Evolutionary conservation across 2,888 invertebrate species (phyloP).

Genomic region (Leptinotarsa rubiginosa): DNA sequence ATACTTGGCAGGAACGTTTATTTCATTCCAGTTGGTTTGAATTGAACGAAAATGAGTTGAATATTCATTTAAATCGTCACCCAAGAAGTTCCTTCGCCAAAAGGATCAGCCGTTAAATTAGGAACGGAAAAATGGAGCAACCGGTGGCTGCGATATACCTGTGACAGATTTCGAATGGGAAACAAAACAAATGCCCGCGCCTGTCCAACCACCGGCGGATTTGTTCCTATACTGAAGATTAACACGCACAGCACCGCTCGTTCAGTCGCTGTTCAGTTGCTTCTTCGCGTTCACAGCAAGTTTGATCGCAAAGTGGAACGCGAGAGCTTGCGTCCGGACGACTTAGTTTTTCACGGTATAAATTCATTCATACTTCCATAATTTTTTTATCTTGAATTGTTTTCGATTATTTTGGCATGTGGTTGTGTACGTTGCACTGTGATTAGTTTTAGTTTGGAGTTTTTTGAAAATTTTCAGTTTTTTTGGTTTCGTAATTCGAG

Average conservation of each 20-base stretch:
- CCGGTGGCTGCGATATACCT: slow-evolving; percentile 30
- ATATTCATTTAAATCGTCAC: not conserved
- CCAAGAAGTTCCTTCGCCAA: not conserved
- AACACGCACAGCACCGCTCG: slow-evolving; percentile 26
- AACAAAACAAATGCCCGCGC: slow-evolving; percentile 29
- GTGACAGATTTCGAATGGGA: slow-evolving; percentile 31
- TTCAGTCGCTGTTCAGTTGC: slow-evolving; percentile 34
- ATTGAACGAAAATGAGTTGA: not conserved
- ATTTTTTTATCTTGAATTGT: slow-evolving; percentile 14
- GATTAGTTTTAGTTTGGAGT: slow-evolving; percentile 27
- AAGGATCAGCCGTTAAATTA: not conserved
- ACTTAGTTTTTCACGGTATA: slow-evolving; percentile 23
- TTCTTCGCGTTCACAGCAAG: slow-evolving; percentile 35
- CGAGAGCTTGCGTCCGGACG: slow-evolving; percentile 16
- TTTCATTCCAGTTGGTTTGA: not conserved
- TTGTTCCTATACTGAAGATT: slow-evolving; percentile 38
- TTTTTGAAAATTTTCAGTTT: slow-evolving; percentile 19
- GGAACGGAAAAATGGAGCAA: slow-evolving; percentile 15
- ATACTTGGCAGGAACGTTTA: no score
- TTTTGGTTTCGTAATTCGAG: slow-evolving; percentile 16
- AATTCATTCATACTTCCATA: slow-evolving; percentile 20
- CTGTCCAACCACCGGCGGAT: slow-evolving; percentile 40
- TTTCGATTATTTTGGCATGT: slow-evolving; percentile 30
- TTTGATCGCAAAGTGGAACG: slow-evolving; percentile 32
- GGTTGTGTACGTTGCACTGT: slow-evolving; percentile 28